Evolutionary conservation across 2,888 invertebrate genomes (phyloP).

Genomic region (Chaitophorus viminalis): DNA sequence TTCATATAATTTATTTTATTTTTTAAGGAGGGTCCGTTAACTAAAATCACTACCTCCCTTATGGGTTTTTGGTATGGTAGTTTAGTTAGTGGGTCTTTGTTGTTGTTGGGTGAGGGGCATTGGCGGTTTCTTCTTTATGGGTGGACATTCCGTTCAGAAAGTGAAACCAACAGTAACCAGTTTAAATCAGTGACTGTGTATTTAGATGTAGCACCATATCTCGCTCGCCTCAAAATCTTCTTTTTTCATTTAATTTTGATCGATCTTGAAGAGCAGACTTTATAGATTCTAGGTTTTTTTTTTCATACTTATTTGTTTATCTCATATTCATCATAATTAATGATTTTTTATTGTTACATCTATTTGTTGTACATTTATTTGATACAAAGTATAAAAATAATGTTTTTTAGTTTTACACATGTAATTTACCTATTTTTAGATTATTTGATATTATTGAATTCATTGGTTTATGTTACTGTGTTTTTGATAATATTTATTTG

Average conservation of each 20-base stretch:
- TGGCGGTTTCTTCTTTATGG: too few species aligned
- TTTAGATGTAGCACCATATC: too few species aligned
- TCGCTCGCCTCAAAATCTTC: too few species aligned
- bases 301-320: background rate
- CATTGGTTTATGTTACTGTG: background rate
- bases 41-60: too few species aligned
- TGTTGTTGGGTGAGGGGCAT: too few species aligned
- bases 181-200: too few species aligned
- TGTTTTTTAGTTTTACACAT: background rate
- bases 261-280: background rate
- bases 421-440: slow-evolving; percentile 21
- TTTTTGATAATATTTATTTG: slow-evolving; percentile 7
- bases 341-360: background rate
- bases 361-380: background rate
- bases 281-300: background rate
- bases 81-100: too few species aligned
- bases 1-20: too few species aligned
- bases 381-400: background rate
- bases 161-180: too few species aligned
- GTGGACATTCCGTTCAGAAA: too few species aligned
- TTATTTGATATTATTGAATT: slow-evolving; percentile 23
- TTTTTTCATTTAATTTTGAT: background rate
- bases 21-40: too few species aligned
- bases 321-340: slow-evolving; percentile 7
- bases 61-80: too few species aligned